These are phyloP conservation scores for Sisyra terminalis DNA, from an alignment of 2,888 invertebrate genomes.

Conservation along the genomic window DNA sequence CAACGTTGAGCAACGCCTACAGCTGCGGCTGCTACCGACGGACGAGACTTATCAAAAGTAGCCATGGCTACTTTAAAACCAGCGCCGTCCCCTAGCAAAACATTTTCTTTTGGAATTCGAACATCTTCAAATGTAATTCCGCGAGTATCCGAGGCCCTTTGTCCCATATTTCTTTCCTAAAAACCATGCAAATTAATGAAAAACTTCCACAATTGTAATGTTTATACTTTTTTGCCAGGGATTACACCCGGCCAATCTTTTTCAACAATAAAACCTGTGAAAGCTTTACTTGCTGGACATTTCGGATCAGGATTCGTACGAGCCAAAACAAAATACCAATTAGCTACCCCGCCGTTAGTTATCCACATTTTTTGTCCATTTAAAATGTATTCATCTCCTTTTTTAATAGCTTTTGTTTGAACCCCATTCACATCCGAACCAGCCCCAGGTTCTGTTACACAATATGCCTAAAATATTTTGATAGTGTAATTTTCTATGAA, in stretches of 20 bases:
- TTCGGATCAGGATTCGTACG: constrained; percentile 89
- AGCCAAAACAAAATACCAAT: constrained; percentile 89
- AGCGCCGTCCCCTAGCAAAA: constrained; percentile 73
- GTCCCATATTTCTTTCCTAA: constrained; percentile 91
- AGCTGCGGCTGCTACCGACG: constrained; percentile 83
- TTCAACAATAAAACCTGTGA: constrained; percentile 95
- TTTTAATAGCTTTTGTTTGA: constrained; percentile 82
- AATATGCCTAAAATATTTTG: constrained; percentile 54
- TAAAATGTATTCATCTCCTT: constrained; percentile 85
- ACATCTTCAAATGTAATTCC: constrained; percentile 97
- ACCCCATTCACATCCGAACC: constrained; percentile 92
- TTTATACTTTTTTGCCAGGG: constrained; percentile 70
- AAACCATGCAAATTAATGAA: constrained; percentile 7
- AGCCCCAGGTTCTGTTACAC: constrained; percentile 91
- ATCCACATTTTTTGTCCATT: constrained; percentile 99
- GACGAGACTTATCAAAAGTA: constrained; percentile 87
- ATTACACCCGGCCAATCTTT: constrained; percentile 72
- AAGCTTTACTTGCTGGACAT: constrained; percentile 77
- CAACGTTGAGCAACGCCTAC: constrained; percentile 82
- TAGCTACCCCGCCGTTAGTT: constrained; percentile 92
- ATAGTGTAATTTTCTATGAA: too few species aligned
- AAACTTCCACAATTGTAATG: not conserved
- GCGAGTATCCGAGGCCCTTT: constrained; percentile 85
- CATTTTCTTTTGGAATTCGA: constrained; percentile 84
- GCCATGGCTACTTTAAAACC: constrained; percentile 98